Conservation (phyloP, 2,888 invertebrate genomes). For the Sipunculus nudus region DNA sequence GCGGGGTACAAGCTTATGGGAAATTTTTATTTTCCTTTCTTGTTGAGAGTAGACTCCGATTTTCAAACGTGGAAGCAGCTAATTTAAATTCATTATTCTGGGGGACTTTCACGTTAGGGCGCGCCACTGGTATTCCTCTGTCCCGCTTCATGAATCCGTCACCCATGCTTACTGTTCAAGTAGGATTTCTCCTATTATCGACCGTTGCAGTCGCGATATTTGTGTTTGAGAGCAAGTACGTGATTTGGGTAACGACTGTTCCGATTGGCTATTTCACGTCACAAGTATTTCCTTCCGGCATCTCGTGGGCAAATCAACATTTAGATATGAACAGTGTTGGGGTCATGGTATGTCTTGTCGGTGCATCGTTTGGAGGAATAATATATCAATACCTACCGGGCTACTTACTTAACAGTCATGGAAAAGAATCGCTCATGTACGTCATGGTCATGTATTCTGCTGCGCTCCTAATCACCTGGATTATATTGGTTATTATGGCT, state of each 20-base stretch:
- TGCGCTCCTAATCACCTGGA: too few relatives aligned
- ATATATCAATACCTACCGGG: slow-evolving; percentile 44
- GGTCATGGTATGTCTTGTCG: slow-evolving; percentile 42
- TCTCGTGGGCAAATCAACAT: slow-evolving; percentile 48
- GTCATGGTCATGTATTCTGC: slow-evolving; percentile 37
- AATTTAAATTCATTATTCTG: slow-evolving; percentile 47
- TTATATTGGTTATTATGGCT: too few relatives aligned
- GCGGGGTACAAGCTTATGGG: slow-evolving; percentile 45
- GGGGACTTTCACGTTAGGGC: slow-evolving; percentile 45
- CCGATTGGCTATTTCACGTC: slow-evolving; percentile 43
- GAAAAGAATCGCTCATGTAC: slow-evolving; percentile 41
- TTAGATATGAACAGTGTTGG: slow-evolving; percentile 46
- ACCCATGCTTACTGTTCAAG: slow-evolving; percentile 40
- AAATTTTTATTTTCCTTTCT: slow-evolving; percentile 49
- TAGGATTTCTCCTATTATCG: slow-evolving; percentile 32
- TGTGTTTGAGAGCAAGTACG: slow-evolving; percentile 29
- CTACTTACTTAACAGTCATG: slow-evolving; percentile 43
- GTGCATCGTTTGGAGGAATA: slow-evolving; percentile 44
- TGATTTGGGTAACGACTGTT: slow-evolving; percentile 44
- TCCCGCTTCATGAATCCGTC: slow-evolving; percentile 42
- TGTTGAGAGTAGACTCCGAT: slow-evolving; percentile 43
- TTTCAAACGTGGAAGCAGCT: slow-evolving; percentile 42
- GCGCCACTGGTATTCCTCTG: slow-evolving; percentile 41
- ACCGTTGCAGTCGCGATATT: slow-evolving; percentile 41
- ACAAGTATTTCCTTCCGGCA: slow-evolving; percentile 45